phyloP scores from a whole-genome alignment of 1,140 invertebrate species.

The Micrasema minimum region DNA sequence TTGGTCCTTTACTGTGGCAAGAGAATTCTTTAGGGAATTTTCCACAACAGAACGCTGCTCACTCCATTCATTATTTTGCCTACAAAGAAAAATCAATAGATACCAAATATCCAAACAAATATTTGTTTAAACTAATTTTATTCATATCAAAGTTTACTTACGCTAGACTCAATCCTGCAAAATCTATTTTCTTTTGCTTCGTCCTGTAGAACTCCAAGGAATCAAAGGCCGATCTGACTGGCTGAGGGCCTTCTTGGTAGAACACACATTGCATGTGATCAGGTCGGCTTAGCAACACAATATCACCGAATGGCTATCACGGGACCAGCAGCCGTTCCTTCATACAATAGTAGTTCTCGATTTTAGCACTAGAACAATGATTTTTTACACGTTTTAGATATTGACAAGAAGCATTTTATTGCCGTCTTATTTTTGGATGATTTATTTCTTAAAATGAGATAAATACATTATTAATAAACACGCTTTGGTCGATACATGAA shows the following conservation, averaged over 20 bases:
- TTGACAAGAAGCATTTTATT: too few species aligned
- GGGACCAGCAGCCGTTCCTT: too few species aligned
- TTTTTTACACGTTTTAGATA: too few species aligned
- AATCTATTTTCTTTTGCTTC: slow-evolving; percentile 66
- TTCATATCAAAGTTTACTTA: too few species aligned
- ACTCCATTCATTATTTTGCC: slow-evolving; percentile 68
- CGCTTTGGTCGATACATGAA: too few species aligned
- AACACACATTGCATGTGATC: slow-evolving; percentile 72
- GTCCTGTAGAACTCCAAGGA: slow-evolving; percentile 71
- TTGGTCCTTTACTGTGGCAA: slow-evolving; percentile 57
- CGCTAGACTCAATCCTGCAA: slow-evolving; percentile 69
- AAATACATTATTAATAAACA: too few species aligned
- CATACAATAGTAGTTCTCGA: too few species aligned
- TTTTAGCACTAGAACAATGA: too few species aligned
- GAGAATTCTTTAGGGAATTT: slow-evolving; percentile 62
- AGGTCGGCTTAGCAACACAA: slow-evolving; percentile 70
- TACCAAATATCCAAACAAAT: too few species aligned
- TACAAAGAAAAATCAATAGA: slow-evolving; percentile 17
- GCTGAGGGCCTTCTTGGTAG: slow-evolving; percentile 67
- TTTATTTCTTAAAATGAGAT: too few species aligned
- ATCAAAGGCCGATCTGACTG: slow-evolving; percentile 70
- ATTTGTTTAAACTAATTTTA: too few species aligned
- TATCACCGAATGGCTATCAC: slow-evolving; percentile 71
- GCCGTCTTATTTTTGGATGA: too few species aligned
- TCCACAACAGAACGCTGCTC: slow-evolving; percentile 65